These are phyloP conservation scores for Tortricodes alternella DNA, from an alignment of 2,888 invertebrate genomes.

Conservation along the genomic window DNA sequence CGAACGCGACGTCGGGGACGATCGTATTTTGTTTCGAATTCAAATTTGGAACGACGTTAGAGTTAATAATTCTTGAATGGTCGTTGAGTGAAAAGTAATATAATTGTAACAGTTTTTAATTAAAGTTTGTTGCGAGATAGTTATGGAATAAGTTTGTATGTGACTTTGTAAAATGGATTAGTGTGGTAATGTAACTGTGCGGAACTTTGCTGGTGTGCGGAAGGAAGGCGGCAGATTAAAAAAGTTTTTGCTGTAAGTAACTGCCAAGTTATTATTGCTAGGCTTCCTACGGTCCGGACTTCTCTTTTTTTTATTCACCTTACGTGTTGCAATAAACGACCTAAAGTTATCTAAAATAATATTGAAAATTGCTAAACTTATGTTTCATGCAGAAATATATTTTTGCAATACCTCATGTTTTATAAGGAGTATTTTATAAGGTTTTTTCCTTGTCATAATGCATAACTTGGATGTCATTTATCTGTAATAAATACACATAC, in stretches of 20 bases:
- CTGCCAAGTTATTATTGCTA: constrained; percentile 4
- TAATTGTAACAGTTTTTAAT: neutral
- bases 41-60: neutral
- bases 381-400: too few relatives aligned
- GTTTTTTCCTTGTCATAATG: too few relatives aligned
- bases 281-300: neutral
- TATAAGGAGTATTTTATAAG: too few relatives aligned
- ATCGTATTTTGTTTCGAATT: constrained; percentile 12
- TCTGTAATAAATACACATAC: too few relatives aligned
- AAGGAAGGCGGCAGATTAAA: constrained; percentile 26
- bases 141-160: neutral
- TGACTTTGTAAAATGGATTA: constrained; percentile 19
- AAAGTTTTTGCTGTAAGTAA: constrained; percentile 24
- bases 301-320: neutral
- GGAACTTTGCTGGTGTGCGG: constrained; percentile 17
- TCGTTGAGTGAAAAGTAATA: neutral
- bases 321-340: neutral
- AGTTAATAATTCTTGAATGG: neutral
- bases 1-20: constrained; percentile 12
- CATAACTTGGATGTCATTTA: too few relatives aligned
- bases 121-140: neutral
- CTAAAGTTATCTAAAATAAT: neutral
- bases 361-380: too few relatives aligned
- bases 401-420: too few relatives aligned
- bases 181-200: constrained; percentile 22